Evolutionary conservation across 2,113 vertebrate genomes (phyloP).

Genomic region (Carassius gibelio): DNA sequence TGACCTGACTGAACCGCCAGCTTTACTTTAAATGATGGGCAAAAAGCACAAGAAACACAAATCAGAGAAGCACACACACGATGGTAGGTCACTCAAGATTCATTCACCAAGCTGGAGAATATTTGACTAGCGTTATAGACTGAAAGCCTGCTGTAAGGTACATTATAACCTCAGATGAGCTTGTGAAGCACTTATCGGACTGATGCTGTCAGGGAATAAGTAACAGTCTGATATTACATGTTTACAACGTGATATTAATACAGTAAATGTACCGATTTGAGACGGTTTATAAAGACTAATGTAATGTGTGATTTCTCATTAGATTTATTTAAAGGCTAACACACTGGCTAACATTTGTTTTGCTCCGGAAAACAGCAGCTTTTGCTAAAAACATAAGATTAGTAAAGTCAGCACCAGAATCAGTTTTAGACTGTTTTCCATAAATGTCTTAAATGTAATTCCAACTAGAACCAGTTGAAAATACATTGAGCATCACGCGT

Average conservation of each 20-base stretch:
- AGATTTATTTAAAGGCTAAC: neutral
- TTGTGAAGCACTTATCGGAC: neutral
- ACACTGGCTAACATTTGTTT: neutral
- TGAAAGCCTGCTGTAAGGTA: neutral
- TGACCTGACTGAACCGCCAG: conserved; percentile 7
- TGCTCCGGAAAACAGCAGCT: neutral
- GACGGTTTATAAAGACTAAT: neutral
- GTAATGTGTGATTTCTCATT: neutral
- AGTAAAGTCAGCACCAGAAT: neutral
- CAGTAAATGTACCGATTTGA: neutral
- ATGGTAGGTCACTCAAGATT: conserved; percentile 73
- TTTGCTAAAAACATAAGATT: neutral
- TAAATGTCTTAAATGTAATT: neutral
- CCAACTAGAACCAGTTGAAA: neutral
- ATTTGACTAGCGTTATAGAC: neutral
- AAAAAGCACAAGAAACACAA: conserved; percentile 97
- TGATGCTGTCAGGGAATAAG: neutral
- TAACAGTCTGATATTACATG: too few relatives aligned
- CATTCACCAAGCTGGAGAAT: fast-evolving
- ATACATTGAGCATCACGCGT: neutral
- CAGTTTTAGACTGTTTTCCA: neutral
- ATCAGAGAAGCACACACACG: conserved; percentile 87
- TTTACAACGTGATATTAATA: neutral
- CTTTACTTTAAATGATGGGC: conserved; percentile 80
- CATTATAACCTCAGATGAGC: neutral